Percentiles rank a stretch among this genome's conserved stretches.
phyloP scores from a whole-genome alignment of 2,113 vertebrate species.

The Alethe diademata region DNA sequence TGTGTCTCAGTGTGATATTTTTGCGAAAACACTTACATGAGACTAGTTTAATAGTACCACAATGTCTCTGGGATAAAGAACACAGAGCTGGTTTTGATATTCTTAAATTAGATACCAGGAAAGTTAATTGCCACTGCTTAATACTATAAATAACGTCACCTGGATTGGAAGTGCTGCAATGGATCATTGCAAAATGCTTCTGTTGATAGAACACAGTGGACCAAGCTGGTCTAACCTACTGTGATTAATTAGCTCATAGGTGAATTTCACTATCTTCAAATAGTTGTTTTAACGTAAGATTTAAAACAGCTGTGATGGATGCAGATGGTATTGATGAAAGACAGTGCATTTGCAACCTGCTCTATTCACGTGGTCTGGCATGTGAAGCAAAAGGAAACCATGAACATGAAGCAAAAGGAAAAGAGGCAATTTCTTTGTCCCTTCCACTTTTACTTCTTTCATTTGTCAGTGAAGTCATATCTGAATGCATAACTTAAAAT shows the following conservation, averaged over 20 bases:
- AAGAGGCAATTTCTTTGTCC: background rate
- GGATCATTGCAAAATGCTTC: conserved; percentile 22
- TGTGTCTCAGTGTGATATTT: background rate
- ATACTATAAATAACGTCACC: background rate
- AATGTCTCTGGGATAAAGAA: background rate
- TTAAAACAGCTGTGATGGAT: background rate
- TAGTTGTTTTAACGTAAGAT: background rate
- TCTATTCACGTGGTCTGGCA: background rate
- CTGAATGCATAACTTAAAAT: background rate
- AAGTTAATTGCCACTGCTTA: background rate
- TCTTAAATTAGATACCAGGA: background rate
- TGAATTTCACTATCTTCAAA: background rate
- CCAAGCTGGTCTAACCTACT: background rate
- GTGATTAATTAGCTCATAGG: background rate
- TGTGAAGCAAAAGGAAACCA: background rate
- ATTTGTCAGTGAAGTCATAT: background rate
- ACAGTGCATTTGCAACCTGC: background rate
- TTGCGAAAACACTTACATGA: background rate
- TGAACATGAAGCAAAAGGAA: background rate
- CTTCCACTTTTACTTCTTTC: background rate
- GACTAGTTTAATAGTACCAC: background rate
- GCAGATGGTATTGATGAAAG: background rate
- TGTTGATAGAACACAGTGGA: background rate
- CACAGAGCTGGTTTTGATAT: background rate
- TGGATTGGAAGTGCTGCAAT: background rate